These are phyloP conservation scores for Cremastinae sp. DNA, from an alignment of 2,888 invertebrate species.

Conservation along the genomic window DNA sequence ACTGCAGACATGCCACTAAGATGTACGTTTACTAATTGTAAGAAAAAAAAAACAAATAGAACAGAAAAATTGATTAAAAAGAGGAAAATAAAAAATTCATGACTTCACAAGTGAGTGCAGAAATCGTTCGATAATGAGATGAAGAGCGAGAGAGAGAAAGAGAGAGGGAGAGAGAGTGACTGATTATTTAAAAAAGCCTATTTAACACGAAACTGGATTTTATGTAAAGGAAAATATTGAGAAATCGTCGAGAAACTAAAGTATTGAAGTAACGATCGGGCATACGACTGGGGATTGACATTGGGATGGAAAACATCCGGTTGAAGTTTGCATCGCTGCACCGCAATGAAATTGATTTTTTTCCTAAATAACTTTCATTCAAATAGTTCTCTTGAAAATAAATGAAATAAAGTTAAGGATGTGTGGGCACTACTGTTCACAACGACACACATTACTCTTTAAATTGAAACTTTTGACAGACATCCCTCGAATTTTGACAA, in stretches of 20 bases:
- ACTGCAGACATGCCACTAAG: conserved; percentile 20
- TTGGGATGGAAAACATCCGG: conserved; percentile 26
- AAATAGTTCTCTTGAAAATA: too few species aligned
- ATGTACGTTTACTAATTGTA: conserved; percentile 31
- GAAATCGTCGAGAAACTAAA: background rate
- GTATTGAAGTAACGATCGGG: conserved; percentile 55
- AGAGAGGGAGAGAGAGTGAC: conserved; percentile 13
- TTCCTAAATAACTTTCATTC: too few species aligned
- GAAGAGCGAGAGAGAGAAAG: conserved; percentile 48
- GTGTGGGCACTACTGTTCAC: too few species aligned
- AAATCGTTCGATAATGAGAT: conserved; percentile 33
- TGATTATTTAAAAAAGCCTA: conserved; percentile 6
- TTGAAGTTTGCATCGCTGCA: background rate
- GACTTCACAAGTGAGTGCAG: conserved; percentile 8
- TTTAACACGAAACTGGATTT: conserved; percentile 44
- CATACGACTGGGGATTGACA: conserved; percentile 60
- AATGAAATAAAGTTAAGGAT: conserved; percentile 59
- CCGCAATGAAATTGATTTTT: background rate
- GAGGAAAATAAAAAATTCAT: conserved; percentile 13
- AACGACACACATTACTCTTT: too few species aligned
- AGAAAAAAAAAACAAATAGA: conserved; percentile 22
- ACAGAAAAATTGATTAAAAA: conserved; percentile 4
- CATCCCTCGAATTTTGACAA: too few species aligned
- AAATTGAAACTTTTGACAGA: too few species aligned
- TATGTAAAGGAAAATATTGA: conserved; percentile 23